Base-by-base conservation (phyloP, 2,113 vertebrate genomes). In the Hippocampus zosterae region DNA sequence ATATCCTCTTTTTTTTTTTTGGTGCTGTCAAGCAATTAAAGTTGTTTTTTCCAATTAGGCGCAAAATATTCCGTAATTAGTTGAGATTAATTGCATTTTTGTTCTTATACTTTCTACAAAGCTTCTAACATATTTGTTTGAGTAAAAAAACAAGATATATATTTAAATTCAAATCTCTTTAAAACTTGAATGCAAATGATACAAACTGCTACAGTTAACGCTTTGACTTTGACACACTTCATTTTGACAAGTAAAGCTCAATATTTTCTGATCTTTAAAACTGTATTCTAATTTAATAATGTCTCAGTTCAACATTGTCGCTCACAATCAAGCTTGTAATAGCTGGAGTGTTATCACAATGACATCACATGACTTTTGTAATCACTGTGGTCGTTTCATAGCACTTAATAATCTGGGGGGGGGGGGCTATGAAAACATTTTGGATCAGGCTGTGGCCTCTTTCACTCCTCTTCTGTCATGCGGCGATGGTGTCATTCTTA, bases 401-500 rank as follows among this genome's bases (percentile, higher is more conserved):
- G 41, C 63, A 5, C 40, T 37, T 46, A 27, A 65, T 65, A 46
- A 60, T 25, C n/a, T 44, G n/a, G n/a, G n/a, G n/a, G n/a, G 69
- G 57, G 57, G 56, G 72, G 80, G 25, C 46, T 71, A 16, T 60
- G 12, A 62, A 40, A 29, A 1, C 29, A 25, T n/a, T 42, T 70
- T 75, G n/a, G 23, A 67, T 52, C 10, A n/a, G 37, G 52, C 74
- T 59, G 29, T 9, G 41, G 55, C 53, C 62, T 56, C 1, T 41
- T 65, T 52, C 75, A 10, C 33, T 40, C 21, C 46, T 75, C 60
- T 67, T 74, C 71, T 72, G 64, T 78, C 74, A 65, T 12, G 1
- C 56, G 74, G 37, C 61, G 64, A 74, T 85, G 74, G 84, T 74
- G 73, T 80, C 81, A 84, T 68, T 74, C 65, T 62, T 19, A 27